These are phyloP conservation scores for Scyliorhinus canicula DNA, from an alignment of 2,797 vertebrate genomes.

Conservation along the genomic window DNA sequence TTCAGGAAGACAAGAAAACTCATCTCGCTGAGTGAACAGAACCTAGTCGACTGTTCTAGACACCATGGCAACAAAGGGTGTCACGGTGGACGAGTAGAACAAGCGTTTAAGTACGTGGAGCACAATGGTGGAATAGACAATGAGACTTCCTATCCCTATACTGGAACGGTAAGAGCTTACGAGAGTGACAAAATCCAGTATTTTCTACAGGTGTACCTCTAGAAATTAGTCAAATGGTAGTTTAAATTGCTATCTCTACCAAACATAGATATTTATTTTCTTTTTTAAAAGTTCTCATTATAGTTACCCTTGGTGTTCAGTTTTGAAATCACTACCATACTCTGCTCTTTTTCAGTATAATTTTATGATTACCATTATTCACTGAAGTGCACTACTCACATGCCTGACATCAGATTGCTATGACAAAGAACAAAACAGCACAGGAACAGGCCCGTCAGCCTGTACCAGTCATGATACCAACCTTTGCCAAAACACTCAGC, in stretches of 20 bases:
- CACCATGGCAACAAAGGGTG: constrained; percentile 40
- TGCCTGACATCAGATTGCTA: not conserved
- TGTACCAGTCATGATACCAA: no score
- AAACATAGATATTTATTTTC: not conserved
- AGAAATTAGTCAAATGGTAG: not conserved
- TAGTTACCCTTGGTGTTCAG: not conserved
- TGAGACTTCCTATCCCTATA: constrained; percentile 41
- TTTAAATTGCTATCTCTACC: not conserved
- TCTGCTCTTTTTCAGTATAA: not conserved
- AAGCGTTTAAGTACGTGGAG: constrained; percentile 40
- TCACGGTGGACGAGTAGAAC: constrained; percentile 22
- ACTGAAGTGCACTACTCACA: no score
- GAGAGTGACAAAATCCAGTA: not conserved
- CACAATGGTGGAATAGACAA: constrained; percentile 40
- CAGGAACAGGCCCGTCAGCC: no score
- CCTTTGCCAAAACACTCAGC: no score
- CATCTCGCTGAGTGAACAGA: constrained; percentile 41
- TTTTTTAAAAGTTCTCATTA: not conserved
- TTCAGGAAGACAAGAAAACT: constrained; percentile 39
- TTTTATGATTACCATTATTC: no score
- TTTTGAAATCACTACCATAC: not conserved
- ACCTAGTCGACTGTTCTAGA: constrained; percentile 42
- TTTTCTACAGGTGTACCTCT: not conserved
- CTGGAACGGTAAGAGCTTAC: constrained; percentile 37
- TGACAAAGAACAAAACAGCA: no score